phyloP scores from a whole-genome alignment of 2,888 invertebrate species.

The Hipparchia semele region DNA sequence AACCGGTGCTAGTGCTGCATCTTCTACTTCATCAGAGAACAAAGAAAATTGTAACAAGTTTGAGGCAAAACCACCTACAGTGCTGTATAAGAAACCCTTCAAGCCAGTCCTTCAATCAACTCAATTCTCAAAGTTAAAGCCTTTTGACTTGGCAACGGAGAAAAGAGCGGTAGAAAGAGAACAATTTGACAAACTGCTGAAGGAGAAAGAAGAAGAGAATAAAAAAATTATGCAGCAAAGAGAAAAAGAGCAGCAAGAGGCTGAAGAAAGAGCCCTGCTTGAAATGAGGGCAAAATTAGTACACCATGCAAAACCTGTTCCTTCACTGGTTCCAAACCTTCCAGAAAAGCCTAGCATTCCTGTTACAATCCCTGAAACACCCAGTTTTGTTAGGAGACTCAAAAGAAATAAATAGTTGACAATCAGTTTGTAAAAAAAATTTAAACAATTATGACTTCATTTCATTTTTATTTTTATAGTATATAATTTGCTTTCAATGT shows the following conservation, averaged over 20 bases:
- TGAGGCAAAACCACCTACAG: constrained; percentile 85
- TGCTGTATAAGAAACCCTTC: constrained; percentile 86
- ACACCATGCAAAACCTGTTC: constrained; percentile 85
- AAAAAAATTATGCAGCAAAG: constrained; percentile 64
- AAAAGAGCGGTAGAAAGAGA: constrained; percentile 84
- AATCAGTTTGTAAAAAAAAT: not conserved
- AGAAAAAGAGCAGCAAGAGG: constrained; percentile 63
- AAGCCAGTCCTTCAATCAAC: constrained; percentile 80
- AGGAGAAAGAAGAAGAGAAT: constrained; percentile 79
- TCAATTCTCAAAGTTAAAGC: constrained; percentile 69
- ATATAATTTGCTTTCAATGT: not conserved
- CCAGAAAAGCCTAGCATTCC: constrained; percentile 77
- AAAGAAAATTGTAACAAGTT: constrained; percentile 79
- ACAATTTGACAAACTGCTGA: constrained; percentile 82
- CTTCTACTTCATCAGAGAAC: constrained; percentile 67
- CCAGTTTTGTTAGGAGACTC: constrained; percentile 75
- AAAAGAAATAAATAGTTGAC: constrained; percentile 47
- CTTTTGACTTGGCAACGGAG: constrained; percentile 86
- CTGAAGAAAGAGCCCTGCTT: constrained; percentile 78
- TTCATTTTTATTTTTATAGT: not conserved
- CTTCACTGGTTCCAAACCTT: constrained; percentile 73
- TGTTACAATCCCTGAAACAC: constrained; percentile 86
- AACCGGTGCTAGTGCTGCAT: constrained; percentile 53
- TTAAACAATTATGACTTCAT: not conserved
- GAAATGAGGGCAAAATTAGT: constrained; percentile 82